phyloP scores from a whole-genome alignment of 1,140 invertebrate species.

The Drosophila subpulchrella region DNA sequence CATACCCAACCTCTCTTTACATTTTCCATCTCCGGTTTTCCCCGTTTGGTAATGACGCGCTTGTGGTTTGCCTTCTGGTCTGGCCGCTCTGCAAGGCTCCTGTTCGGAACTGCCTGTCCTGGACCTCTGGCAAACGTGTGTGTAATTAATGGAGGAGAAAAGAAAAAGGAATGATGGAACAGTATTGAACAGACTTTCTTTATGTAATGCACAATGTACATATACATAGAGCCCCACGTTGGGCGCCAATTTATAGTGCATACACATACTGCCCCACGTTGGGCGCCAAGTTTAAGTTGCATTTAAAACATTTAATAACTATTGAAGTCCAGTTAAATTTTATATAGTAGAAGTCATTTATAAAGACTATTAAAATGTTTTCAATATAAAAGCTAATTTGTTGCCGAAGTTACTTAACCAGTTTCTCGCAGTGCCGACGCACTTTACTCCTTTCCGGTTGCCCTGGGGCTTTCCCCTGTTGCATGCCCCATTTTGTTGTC shows the following conservation, averaged over 20 bases:
- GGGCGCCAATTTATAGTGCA: neutral
- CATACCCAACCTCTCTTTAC: neutral
- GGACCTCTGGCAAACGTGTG: conserved; percentile 38
- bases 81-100: conserved; percentile 11
- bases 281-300: no score
- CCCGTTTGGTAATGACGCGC: conserved; percentile 54
- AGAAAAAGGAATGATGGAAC: neutral
- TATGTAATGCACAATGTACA: no score
- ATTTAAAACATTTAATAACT: no score
- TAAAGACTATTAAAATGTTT: no score
- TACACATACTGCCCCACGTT: neutral
- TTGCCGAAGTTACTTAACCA: no score
- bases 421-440: conserved; percentile 36
- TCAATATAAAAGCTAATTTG: no score
- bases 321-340: no score
- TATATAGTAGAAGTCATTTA: no score
- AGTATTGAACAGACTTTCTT: no score
- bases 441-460: conserved; percentile 29
- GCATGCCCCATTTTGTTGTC: conserved; percentile 36
- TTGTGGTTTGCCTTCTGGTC: conserved; percentile 55
- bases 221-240: neutral
- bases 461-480: conserved; percentile 27
- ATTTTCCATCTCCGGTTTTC: conserved; percentile 22
- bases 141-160: conserved; percentile 64
- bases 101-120: conserved; percentile 4